phyloP scores from a whole-genome alignment of 2,888 invertebrate species.

The Drosophila paramelanica region DNA sequence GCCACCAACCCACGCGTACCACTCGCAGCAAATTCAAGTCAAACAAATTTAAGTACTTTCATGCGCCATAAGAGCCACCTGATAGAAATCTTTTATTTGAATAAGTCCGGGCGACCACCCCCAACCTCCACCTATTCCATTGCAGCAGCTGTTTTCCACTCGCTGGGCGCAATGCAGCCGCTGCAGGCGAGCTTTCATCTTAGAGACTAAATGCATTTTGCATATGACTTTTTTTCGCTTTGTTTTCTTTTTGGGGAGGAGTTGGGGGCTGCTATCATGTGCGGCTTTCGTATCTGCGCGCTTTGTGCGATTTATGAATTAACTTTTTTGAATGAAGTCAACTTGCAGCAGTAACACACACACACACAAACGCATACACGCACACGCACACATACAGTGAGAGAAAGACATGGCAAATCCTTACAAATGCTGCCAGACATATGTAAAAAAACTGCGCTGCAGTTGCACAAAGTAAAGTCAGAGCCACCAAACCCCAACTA shows the following conservation, averaged over 20 bases:
- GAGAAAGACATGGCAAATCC: conserved; percentile 65
- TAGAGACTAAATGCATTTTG: conserved; percentile 70
- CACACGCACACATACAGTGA: conserved; percentile 11
- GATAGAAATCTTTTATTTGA: conserved; percentile 79
- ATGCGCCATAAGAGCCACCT: conserved; percentile 78
- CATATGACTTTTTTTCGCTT: conserved; percentile 37
- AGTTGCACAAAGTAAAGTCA: conserved; percentile 47
- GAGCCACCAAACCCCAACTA: conserved; percentile 3
- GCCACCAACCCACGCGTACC: conserved; percentile 6
- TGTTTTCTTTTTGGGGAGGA: not conserved
- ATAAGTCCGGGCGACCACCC: conserved; percentile 16
- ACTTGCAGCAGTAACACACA: conserved; percentile 44
- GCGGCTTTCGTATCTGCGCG: conserved; percentile 70
- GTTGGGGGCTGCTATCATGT: conserved; percentile 27
- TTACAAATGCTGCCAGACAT: conserved; percentile 76
- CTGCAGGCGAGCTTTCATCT: conserved; percentile 70
- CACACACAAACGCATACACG: conserved; percentile 26
- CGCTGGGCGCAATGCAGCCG: conserved; percentile 23
- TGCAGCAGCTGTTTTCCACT: conserved; percentile 26
- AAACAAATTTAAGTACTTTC: conserved; percentile 80
- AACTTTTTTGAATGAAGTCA: conserved; percentile 80
- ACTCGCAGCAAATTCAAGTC: conserved; percentile 61
- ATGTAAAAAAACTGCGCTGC: conserved; percentile 57
- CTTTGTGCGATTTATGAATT: conserved; percentile 79
- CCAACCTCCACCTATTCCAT: too few relatives aligned